These are phyloP conservation scores for Oreochromis grahami DNA, from an alignment of 2,797 vertebrate genomes.

Conservation along the genomic window DNA sequence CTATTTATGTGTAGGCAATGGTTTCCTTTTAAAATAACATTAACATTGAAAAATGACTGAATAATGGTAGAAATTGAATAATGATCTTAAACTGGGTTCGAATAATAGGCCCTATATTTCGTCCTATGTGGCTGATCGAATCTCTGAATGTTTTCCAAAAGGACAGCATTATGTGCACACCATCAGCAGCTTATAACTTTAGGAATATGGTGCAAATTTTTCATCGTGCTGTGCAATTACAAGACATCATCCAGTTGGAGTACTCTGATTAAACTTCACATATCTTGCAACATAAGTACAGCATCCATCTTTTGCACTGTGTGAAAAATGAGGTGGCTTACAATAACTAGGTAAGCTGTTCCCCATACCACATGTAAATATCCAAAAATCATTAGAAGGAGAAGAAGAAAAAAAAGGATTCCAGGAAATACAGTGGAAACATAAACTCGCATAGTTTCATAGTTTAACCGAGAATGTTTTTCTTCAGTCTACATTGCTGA, in stretches of 20 bases:
- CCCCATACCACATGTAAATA: neutral
- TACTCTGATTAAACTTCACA: constrained; percentile 1
- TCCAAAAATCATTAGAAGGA: neutral
- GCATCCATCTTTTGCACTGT: neutral
- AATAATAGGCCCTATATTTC: neutral
- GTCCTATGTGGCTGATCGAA: neutral
- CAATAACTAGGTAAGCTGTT: neutral
- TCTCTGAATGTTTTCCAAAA: neutral
- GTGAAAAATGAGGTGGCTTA: neutral
- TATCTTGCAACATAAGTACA: neutral
- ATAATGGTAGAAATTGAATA: neutral
- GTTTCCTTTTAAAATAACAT: neutral
- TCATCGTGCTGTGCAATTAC: neutral
- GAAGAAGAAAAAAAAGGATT: neutral
- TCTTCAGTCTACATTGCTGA: neutral
- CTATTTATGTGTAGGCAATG: neutral
- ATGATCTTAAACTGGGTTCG: neutral
- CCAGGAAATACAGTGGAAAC: neutral
- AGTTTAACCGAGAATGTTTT: neutral
- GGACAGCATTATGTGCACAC: neutral
- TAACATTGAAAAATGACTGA: neutral
- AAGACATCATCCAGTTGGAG: constrained; percentile 15
- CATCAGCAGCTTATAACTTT: constrained; percentile 27
- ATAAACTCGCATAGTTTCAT: neutral
- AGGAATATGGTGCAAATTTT: constrained; percentile 10